phyloP scores from a whole-genome alignment of 2,113 vertebrate genomes.

The Lamprologus lemairii region DNA sequence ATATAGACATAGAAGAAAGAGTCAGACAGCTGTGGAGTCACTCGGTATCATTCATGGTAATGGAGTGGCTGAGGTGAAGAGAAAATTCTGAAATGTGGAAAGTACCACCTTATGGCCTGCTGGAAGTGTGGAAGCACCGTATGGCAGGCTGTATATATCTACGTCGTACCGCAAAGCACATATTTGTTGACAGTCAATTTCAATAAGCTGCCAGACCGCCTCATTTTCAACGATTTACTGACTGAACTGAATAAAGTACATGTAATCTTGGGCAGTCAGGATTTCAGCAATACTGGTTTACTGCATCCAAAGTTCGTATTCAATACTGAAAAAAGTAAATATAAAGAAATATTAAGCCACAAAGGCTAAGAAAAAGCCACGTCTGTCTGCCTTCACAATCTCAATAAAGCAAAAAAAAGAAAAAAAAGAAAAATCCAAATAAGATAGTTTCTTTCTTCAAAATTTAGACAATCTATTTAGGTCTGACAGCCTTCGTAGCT shows the following conservation, averaged over 20 bases:
- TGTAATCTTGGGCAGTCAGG: background rate
- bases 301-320: background rate
- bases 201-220: constrained; percentile 9
- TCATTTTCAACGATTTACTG: background rate
- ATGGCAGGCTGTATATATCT: constrained; percentile 9
- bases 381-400: background rate
- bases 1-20: background rate
- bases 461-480: background rate
- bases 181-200: constrained; percentile 28
- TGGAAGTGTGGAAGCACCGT: background rate
- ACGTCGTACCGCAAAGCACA: background rate
- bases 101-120: background rate
- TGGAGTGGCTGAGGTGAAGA: background rate
- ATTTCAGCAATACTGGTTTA: background rate
- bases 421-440: background rate
- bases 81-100: background rate
- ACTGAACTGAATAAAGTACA: constrained; percentile 9
- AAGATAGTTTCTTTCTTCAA: background rate
- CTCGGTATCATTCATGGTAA: constrained; percentile 12
- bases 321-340: constrained; percentile 4
- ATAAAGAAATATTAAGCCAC: background rate
- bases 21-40: background rate
- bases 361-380: background rate
- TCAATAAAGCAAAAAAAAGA: background rate
- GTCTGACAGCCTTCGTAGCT: background rate